Conservation (phyloP, 2,113 vertebrate genomes). For the Macrotis lagotis region DNA sequence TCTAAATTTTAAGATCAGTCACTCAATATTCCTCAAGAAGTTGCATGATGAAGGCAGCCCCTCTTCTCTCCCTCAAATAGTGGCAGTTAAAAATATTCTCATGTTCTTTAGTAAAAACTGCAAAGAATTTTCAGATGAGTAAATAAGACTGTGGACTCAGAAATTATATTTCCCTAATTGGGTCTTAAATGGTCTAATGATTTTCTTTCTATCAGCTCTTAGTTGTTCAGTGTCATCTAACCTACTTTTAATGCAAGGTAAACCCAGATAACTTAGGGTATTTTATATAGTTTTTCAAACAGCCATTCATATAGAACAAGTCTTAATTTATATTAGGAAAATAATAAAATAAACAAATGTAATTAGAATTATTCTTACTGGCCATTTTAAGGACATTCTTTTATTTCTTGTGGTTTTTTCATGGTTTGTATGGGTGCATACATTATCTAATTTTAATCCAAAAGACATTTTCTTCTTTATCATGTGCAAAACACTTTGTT, state of each 20-base stretch:
- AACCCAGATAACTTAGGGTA: background rate
- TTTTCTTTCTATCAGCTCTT: background rate
- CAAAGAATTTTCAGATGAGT: constrained; percentile 20
- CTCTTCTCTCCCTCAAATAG: fast-evolving
- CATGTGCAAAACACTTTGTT: background rate
- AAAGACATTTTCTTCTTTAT: background rate
- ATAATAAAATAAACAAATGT: background rate
- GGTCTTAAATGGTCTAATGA: background rate
- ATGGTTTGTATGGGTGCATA: background rate
- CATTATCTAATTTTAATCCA: background rate
- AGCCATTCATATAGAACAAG: background rate
- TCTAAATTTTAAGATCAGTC: background rate
- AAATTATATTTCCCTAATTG: background rate
- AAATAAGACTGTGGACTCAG: background rate
- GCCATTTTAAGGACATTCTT: background rate
- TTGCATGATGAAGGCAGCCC: background rate
- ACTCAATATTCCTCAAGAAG: constrained; percentile 24
- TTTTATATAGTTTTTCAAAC: background rate
- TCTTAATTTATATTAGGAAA: background rate
- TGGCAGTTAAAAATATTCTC: background rate
- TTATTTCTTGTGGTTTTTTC: background rate
- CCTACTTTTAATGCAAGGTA: background rate
- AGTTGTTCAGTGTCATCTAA: background rate
- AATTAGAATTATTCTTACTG: background rate
- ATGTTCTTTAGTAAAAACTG: background rate